Conservation (phyloP, 2,888 invertebrate species). For the Timema podura region DNA sequence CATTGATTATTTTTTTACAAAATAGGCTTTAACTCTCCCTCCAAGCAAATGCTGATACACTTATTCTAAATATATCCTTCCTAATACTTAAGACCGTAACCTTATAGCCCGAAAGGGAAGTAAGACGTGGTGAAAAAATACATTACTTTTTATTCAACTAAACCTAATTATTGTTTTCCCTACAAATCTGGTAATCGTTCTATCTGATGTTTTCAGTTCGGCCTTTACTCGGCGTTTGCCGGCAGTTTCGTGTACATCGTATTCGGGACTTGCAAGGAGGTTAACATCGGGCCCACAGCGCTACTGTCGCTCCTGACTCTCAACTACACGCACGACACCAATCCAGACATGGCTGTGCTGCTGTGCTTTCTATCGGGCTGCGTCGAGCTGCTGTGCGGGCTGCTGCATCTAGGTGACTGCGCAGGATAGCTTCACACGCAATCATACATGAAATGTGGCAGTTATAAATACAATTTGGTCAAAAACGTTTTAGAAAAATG, state of each 20-base stretch:
- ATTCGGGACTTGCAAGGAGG: slow-evolving; percentile 68
- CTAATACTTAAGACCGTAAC: too few species aligned
- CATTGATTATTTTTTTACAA: too few species aligned
- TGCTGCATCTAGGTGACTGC: slow-evolving; percentile 58
- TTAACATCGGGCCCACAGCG: slow-evolving; percentile 69
- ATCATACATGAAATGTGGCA: too few species aligned
- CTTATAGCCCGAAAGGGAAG: too few species aligned
- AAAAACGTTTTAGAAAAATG: too few species aligned
- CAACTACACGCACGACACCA: slow-evolving; percentile 56
- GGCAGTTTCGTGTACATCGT: slow-evolving; percentile 73
- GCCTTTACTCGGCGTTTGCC: slow-evolving; percentile 75
- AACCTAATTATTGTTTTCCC: too few species aligned
- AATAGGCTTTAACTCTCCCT: too few species aligned
- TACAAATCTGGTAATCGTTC: neutral
- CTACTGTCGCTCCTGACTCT: slow-evolving; percentile 70
- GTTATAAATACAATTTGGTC: too few species aligned
- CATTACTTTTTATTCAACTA: neutral
- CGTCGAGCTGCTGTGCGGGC: slow-evolving; percentile 59
- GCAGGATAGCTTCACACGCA: slow-evolving; percentile 9
- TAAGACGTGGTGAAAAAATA: too few species aligned
- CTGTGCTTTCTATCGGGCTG: slow-evolving; percentile 64
- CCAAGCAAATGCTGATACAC: too few species aligned
- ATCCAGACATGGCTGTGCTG: slow-evolving; percentile 58
- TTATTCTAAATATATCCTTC: too few species aligned
- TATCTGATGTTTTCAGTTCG: slow-evolving; percentile 57